These are phyloP conservation scores for Clavelina lepadiformis DNA, from an alignment of 23 tunicate genomes.

Conservation along the genomic window DNA sequence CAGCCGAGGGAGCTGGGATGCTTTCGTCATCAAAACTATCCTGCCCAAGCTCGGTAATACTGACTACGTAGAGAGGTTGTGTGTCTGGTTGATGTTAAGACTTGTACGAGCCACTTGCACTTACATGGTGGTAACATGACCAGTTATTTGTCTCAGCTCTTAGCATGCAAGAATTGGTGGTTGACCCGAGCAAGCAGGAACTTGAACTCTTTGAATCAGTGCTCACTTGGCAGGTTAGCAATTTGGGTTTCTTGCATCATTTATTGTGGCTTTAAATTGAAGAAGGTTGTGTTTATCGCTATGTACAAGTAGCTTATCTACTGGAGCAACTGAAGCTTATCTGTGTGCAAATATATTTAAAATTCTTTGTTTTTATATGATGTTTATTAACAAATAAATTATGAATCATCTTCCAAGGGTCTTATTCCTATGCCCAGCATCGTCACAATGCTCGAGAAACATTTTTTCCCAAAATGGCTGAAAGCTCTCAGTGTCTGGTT, in stretches of 20 bases:
- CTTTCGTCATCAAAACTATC: conserved; percentile 89
- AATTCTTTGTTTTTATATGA: no score
- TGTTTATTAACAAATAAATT: no score
- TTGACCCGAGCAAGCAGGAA: conserved; percentile 78
- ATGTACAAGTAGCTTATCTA: no score
- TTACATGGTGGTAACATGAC: neutral
- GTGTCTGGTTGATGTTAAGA: neutral
- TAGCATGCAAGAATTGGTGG: conserved; percentile 65
- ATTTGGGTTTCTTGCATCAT: neutral
- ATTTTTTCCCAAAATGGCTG: conserved; percentile 88
- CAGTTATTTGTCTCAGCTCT: conserved; percentile 21
- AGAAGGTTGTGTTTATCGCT: no score
- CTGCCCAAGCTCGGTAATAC: conserved; percentile 83
- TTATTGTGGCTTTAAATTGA: no score
- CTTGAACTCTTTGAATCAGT: conserved; percentile 57
- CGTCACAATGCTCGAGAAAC: conserved; percentile 72
- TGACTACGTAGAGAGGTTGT: no score
- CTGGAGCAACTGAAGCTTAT: no score
- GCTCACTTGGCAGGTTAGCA: conserved; percentile 57
- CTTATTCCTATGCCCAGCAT: conserved; percentile 63
- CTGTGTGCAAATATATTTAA: no score
- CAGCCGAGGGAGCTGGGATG: conserved; percentile 93
- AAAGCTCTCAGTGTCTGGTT: conserved; percentile 81
- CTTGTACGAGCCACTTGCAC: neutral
- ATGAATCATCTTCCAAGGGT: no score